phyloP scores from a whole-genome alignment of 2,797 vertebrate genomes.

The Craterocephalus amniculus region DNA sequence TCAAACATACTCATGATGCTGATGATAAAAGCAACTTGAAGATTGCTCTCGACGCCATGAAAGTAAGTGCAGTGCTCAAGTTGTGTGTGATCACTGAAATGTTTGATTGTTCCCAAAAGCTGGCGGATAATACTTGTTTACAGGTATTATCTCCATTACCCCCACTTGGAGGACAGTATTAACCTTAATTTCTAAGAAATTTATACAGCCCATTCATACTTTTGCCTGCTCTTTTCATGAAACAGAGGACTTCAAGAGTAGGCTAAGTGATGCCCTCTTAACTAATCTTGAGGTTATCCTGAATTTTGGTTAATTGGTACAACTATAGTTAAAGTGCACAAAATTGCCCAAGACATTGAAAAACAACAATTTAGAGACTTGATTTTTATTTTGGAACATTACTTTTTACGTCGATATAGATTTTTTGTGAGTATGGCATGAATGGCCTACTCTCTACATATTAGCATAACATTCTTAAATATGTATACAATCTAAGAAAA shows the following conservation, averaged over 20 bases:
- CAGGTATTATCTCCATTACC: no score
- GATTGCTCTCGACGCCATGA: slow-evolving; percentile 93
- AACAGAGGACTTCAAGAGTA: not conserved
- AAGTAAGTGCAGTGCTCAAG: slow-evolving; percentile 80
- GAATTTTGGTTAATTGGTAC: slow-evolving; percentile 2
- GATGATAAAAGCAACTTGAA: slow-evolving; percentile 89
- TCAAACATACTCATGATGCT: slow-evolving; percentile 90
- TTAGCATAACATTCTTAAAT: not conserved
- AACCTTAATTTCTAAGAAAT: slow-evolving; percentile 15
- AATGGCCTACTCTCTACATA: not conserved
- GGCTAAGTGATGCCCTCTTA: not conserved
- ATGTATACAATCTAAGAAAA: not conserved
- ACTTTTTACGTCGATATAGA: not conserved
- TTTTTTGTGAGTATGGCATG: not conserved
- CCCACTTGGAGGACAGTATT: no score
- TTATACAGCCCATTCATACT: not conserved
- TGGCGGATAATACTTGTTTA: slow-evolving; percentile 28
- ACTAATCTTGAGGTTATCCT: not conserved
- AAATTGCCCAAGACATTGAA: not conserved
- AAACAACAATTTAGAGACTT: not conserved
- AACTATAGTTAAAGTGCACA: not conserved
- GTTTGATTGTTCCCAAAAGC: slow-evolving; percentile 36
- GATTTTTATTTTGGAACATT: not conserved
- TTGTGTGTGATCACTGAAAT: slow-evolving; percentile 47
- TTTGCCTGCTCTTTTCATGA: not conserved